These are phyloP conservation scores for Sinopyrophorus schimmeli DNA, from an alignment of 2,888 invertebrate genomes.

Conservation along the genomic window DNA sequence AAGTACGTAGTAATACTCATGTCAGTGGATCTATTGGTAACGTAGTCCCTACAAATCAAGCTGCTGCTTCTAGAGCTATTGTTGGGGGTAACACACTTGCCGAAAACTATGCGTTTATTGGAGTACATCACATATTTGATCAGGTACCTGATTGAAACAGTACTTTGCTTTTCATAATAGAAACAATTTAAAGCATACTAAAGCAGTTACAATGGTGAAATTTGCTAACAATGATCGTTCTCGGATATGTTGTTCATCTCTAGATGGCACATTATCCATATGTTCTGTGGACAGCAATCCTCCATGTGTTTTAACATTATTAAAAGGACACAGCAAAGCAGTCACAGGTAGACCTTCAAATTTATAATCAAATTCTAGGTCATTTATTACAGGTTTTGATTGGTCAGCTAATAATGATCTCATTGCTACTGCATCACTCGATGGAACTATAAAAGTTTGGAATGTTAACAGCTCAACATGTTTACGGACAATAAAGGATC, in stretches of 20 bases:
- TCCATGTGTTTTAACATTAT: constrained; percentile 69
- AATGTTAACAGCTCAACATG: constrained; percentile 59
- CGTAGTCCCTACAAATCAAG: constrained; percentile 62
- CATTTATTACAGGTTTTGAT: constrained; percentile 65
- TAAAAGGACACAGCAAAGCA: constrained; percentile 76
- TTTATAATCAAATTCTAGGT: too few relatives aligned
- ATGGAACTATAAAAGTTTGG: constrained; percentile 77
- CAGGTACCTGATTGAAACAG: constrained; percentile 59
- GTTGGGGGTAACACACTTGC: constrained; percentile 68
- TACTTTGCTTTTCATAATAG: constrained; percentile 6
- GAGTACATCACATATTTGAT: constrained; percentile 88
- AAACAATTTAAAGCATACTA: constrained; percentile 59
- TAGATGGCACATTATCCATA: constrained; percentile 78
- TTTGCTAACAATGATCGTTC: constrained; percentile 85
- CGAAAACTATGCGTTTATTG: constrained; percentile 85
- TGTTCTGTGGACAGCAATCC: constrained; percentile 75
- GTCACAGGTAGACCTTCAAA: constrained; percentile 75
- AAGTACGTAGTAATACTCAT: constrained; percentile 24
- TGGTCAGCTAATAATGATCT: constrained; percentile 87
- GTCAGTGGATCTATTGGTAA: constrained; percentile 33
- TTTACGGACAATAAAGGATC: constrained; percentile 67
- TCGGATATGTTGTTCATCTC: constrained; percentile 76
- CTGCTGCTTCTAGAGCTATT: constrained; percentile 64
- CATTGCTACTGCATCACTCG: constrained; percentile 75
- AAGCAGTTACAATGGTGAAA: constrained; percentile 75